Evolutionary conservation across 2,113 vertebrate genomes (phyloP), one percentile per base, ranked within the genome.

Genomic region (Pteropus alecto): DNA sequence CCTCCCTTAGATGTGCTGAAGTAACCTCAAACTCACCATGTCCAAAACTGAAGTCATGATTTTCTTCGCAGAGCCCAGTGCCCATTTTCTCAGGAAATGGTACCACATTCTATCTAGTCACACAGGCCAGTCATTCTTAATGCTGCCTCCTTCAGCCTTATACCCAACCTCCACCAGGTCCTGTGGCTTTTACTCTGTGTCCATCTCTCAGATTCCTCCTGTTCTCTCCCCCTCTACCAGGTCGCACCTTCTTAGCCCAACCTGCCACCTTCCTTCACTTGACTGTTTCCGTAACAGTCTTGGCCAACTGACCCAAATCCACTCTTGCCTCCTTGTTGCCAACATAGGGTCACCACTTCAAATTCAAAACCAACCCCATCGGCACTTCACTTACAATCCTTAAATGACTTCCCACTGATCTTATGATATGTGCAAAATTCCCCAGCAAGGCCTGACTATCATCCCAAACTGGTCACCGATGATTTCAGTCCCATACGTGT

Each of bases 401-500:
- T 63, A 19, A 30, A 1, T 61, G 41, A 21, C 46, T 77, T 76
- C 73, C 82, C 33, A 54, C 5, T 61, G 48, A 51, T 28, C 30
- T 35, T 41, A 24, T 1, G 7, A 58, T 16, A 68, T 43, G n/a
- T 2, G 56, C 26, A 38, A 9, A 71, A 38, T 56, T 41, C 41
- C 21, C 60, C 60, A 38, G 33, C 7, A 87, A 73, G 38, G 30
- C 35, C 48, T 54, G 13, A 22, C 73, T 22, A 43, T 68, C 77
- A 76, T 30, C 22, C 58, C 60, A 41, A 70, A 81, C 24, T 41
- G n/a, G 79, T 5, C 68, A 77, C n/a, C 38, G 28, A 54, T 15
- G 21, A 70, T 46, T 60, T 58, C 1, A 24, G 19, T 30, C 14
- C 48, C 16, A 2, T 21, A 0, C 6, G 6, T 74, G 6, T 54